Evolutionary conservation across 2,888 invertebrate species (phyloP).

Genomic region (Ceratothoa steindachneri): DNA sequence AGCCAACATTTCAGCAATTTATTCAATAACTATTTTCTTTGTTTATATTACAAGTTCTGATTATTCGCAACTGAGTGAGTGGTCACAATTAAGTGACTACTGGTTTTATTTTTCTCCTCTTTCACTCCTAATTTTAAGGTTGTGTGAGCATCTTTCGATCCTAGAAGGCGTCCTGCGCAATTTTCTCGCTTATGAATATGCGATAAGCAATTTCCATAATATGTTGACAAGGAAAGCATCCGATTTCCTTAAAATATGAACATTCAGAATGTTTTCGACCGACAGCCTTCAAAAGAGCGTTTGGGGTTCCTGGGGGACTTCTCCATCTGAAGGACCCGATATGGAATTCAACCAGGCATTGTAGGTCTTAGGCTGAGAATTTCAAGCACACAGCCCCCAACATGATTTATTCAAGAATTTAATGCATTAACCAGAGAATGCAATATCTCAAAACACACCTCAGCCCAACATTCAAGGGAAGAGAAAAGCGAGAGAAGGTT

Average conservation of each 20-base stretch:
- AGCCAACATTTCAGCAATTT: no score
- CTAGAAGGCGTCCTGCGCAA: conserved; percentile 5
- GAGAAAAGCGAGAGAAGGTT: conserved; percentile 13
- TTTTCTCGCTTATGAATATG: conserved; percentile 10
- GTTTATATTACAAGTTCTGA: no score
- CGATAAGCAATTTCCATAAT: conserved; percentile 15
- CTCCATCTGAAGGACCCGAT: conserved; percentile 13
- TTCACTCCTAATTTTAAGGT: conserved; percentile 10
- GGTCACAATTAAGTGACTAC: no score
- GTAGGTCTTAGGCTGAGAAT: conserved; percentile 7
- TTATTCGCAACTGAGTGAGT: no score
- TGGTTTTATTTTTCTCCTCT: no score
- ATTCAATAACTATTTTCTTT: no score
- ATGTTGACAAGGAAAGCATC: conserved; percentile 13
- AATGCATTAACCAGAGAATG: conserved; percentile 39
- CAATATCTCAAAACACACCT: conserved; percentile 42
- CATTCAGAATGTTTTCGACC: conserved; percentile 10
- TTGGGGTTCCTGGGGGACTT: conserved; percentile 2
- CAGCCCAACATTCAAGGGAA: conserved; percentile 7
- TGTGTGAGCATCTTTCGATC: neutral
- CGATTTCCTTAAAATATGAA: conserved; percentile 15
- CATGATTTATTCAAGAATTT: conserved; percentile 45
- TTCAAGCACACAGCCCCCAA: conserved; percentile 6
- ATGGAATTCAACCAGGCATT: conserved; percentile 12
- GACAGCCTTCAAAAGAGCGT: conserved; percentile 10